Conservation (phyloP, 2,797 vertebrate species). For the Dendrocincla fuliginosa region DNA sequence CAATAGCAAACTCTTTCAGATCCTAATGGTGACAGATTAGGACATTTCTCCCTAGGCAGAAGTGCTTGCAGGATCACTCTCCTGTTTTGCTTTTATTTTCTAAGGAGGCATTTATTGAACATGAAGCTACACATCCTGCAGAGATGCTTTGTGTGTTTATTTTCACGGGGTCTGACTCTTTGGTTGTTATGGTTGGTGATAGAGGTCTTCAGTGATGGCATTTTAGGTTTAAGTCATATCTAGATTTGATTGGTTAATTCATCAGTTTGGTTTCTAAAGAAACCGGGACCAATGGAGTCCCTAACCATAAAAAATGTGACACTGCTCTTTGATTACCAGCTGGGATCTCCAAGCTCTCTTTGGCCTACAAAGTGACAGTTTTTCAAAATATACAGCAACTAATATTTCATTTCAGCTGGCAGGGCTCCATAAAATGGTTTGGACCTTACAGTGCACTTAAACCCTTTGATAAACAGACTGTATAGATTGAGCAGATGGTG, state of each 20-base stretch:
- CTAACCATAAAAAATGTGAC: slow-evolving; percentile 48
- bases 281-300: not conserved
- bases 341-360: slow-evolving; percentile 38
- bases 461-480: slow-evolving; percentile 44
- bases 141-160: not conserved
- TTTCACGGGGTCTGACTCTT: not conserved
- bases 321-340: slow-evolving; percentile 24
- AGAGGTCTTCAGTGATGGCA: not conserved
- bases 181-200: not conserved
- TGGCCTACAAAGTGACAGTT: slow-evolving; percentile 37
- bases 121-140: not conserved
- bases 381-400: slow-evolving; percentile 53
- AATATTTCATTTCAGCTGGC: slow-evolving; percentile 64
- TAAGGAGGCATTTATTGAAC: not conserved
- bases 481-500: slow-evolving; percentile 58
- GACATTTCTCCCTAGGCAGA: not conserved
- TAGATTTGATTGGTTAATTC: slow-evolving; percentile 38
- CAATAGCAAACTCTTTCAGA: not conserved
- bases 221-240: slow-evolving; percentile 23
- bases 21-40: not conserved
- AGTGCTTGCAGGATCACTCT: not conserved
- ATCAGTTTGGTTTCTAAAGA: slow-evolving; percentile 27
- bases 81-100: not conserved
- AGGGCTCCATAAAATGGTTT: slow-evolving; percentile 52
- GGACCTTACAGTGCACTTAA: slow-evolving; percentile 49